A percentile compares a stretch with the other conserved stretches of the same genome.
Evolutionary conservation across 2,888 invertebrate genomes (phyloP).

Genomic region (Piscicola geometra): DNA sequence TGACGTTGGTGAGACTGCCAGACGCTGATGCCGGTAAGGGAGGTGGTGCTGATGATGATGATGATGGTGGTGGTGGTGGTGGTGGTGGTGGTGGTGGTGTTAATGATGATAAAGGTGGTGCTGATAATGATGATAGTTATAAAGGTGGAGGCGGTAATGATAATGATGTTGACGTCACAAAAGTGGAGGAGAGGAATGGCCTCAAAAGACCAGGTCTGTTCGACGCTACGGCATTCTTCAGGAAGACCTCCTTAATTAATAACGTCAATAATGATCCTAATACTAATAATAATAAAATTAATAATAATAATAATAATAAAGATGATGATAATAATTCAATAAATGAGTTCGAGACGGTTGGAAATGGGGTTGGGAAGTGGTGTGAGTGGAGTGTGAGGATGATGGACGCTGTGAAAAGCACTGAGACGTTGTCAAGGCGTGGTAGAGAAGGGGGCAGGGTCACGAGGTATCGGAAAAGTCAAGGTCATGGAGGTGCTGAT

Average conservation of each 20-base stretch:
- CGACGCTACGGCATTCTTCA: not conserved
- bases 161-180: not conserved
- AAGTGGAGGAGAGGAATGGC: not conserved
- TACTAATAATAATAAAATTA: too few relatives aligned
- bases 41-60: too few relatives aligned
- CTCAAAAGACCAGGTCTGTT: constrained; percentile 5
- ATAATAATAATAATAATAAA: too few relatives aligned
- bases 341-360: not conserved
- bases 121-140: too few relatives aligned
- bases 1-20: too few relatives aligned
- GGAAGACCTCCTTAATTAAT: not conserved
- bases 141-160: too few relatives aligned
- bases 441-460: not conserved
- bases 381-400: not conserved
- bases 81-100: too few relatives aligned
- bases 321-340: too few relatives aligned
- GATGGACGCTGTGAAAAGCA: not conserved
- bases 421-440: not conserved
- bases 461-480: not conserved
- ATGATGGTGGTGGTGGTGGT: too few relatives aligned
- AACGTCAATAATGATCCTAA: too few relatives aligned
- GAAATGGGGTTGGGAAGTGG: not conserved
- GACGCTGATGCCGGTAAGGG: too few relatives aligned
- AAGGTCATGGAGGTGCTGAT: not conserved
- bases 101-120: too few relatives aligned